Conservation (phyloP, 2,888 invertebrate genomes). For the Pristionchus mayeri region DNA sequence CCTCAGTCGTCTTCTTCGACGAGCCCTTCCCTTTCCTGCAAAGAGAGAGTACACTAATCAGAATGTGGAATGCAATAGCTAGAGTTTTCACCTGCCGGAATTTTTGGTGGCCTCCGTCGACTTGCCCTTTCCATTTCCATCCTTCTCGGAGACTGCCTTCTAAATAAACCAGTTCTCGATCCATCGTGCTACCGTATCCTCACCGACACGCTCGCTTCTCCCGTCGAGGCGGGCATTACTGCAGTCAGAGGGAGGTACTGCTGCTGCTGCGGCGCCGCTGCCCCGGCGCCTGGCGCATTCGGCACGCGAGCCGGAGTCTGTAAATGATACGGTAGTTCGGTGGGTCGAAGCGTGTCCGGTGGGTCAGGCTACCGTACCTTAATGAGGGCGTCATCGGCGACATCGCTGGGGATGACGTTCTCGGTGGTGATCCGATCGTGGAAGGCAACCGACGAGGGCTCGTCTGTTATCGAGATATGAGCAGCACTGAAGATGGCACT, state of each 20-base stretch:
- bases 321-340: background rate
- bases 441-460: background rate
- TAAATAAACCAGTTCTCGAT: background rate
- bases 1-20: background rate
- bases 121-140: background rate
- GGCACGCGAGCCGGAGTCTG: background rate
- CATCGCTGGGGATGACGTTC: slow-evolving; percentile 1
- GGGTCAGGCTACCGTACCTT: slow-evolving; percentile 16
- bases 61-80: too few relatives aligned
- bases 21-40: background rate
- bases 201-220: background rate
- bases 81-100: background rate
- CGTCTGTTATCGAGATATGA: background rate
- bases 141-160: background rate
- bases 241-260: background rate
- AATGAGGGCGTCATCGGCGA: background rate
- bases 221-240: background rate
- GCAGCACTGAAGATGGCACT: background rate
- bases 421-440: slow-evolving; percentile 6
- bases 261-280: too few relatives aligned
- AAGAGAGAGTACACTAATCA: background rate
- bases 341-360: background rate
- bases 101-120: background rate
- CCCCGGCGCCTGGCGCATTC: background rate
- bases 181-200: background rate